These are phyloP conservation scores for Meghimatium bilineatum DNA, from an alignment of 2,888 invertebrate genomes.

Conservation along the genomic window DNA sequence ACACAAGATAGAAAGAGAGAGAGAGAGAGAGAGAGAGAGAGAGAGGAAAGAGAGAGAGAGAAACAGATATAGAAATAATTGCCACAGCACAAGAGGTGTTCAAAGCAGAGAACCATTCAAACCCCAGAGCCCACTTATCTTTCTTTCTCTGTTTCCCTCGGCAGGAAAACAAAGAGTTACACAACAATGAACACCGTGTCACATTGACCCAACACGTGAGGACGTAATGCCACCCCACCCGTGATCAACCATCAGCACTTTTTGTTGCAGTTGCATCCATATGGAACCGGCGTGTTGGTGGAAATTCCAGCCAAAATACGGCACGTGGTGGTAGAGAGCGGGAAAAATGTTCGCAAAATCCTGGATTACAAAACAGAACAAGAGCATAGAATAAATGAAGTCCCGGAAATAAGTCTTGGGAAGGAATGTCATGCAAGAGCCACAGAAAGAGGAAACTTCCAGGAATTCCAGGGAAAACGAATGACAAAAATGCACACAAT, in stretches of 20 bases:
- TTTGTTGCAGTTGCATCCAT: not conserved
- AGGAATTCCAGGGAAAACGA: too few species aligned
- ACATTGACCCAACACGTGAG: too few species aligned
- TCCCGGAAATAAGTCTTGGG: too few species aligned
- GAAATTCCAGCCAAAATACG: not conserved
- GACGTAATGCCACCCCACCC: not conserved
- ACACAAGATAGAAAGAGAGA: too few species aligned
- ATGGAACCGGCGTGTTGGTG: not conserved
- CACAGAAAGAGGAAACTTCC: too few species aligned
- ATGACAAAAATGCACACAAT: too few species aligned
- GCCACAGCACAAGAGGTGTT: not conserved
- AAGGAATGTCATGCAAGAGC: too few species aligned
- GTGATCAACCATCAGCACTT: not conserved
- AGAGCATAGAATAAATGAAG: too few species aligned
- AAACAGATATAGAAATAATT: not conserved
- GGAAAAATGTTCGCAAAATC: not conserved
- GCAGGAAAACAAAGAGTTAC: too few species aligned
- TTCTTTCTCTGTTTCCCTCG: too few species aligned
- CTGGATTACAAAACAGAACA: not conserved
- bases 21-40: not conserved
- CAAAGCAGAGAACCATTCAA: not conserved
- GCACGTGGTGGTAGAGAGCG: not conserved
- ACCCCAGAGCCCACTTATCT: too few species aligned
- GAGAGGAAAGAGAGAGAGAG: not conserved
- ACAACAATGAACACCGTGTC: too few species aligned